phyloP scores from a whole-genome alignment of 2,113 vertebrate species.

The Calidris pygmaea region DNA sequence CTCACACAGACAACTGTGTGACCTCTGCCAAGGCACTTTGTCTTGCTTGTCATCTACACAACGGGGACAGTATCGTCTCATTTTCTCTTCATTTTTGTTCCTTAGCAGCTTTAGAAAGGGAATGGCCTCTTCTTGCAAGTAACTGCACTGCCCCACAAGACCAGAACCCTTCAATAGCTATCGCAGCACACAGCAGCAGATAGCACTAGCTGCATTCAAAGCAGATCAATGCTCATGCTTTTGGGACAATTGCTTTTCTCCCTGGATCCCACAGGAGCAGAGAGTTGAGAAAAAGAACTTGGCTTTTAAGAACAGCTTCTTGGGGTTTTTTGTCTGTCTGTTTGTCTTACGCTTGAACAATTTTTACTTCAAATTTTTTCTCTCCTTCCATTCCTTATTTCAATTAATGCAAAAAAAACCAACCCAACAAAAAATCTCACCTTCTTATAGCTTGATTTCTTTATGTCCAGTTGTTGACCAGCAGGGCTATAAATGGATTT shows the following conservation, averaged over 20 bases:
- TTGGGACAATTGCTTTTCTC: neutral
- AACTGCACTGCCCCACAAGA: neutral
- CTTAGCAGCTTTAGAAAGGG: neutral
- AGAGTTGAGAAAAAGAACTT: neutral
- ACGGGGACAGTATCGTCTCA: neutral
- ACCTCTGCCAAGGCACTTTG: neutral
- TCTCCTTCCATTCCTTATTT: neutral
- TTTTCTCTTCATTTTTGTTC: neutral
- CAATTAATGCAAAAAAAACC: neutral
- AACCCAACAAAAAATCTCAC: slow-evolving; percentile 59
- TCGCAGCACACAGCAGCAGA: rapidly evolving
- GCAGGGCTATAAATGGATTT: slow-evolving; percentile 79
- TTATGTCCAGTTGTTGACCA: slow-evolving; percentile 90
- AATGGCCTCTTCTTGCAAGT: neutral
- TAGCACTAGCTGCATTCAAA: neutral
- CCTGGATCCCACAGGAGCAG: neutral
- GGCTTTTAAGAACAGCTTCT: neutral
- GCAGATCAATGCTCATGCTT: neutral
- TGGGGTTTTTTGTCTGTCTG: neutral
- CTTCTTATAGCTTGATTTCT: slow-evolving; percentile 98
- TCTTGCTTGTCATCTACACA: neutral
- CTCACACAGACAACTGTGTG: neutral
- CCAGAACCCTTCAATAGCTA: neutral
- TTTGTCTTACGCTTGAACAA: neutral
- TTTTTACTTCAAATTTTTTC: neutral